These are phyloP conservation scores for Geophilus truncorum DNA, from an alignment of 2,888 invertebrate species.

Conservation along the genomic window DNA sequence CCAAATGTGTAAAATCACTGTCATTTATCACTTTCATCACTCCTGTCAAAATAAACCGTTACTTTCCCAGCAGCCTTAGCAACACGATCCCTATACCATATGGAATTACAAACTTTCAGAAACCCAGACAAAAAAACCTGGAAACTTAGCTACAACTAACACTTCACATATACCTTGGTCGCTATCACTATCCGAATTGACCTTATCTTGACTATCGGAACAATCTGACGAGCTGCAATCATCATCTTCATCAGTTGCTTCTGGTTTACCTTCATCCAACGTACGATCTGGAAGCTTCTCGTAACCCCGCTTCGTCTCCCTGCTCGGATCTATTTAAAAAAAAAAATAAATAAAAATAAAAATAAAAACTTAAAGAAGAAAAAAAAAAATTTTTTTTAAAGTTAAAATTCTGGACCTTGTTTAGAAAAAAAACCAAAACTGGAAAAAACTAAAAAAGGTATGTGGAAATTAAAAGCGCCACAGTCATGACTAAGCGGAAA, in stretches of 20 bases:
- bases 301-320: conserved; percentile 36
- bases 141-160: neutral
- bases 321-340: conserved; percentile 32
- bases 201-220: neutral
- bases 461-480: neutral
- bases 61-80: too few relatives aligned
- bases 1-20: too few relatives aligned
- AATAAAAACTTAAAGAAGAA: too few relatives aligned
- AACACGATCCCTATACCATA: too few relatives aligned
- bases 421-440: neutral
- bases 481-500: neutral
- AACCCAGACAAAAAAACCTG: too few relatives aligned
- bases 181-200: neutral
- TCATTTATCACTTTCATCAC: too few relatives aligned
- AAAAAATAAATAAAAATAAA: neutral
- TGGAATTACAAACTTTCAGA: too few relatives aligned
- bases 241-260: neutral
- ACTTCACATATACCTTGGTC: neutral
- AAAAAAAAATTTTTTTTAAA: too few relatives aligned
- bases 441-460: neutral
- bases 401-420: neutral
- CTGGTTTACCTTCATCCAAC: neutral
- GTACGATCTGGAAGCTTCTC: conserved; percentile 34
- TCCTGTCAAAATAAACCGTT: too few relatives aligned
- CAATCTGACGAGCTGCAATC: neutral